Base-by-base conservation (phyloP, 2,113 vertebrate species). In the Corythornis madagascariensis region DNA sequence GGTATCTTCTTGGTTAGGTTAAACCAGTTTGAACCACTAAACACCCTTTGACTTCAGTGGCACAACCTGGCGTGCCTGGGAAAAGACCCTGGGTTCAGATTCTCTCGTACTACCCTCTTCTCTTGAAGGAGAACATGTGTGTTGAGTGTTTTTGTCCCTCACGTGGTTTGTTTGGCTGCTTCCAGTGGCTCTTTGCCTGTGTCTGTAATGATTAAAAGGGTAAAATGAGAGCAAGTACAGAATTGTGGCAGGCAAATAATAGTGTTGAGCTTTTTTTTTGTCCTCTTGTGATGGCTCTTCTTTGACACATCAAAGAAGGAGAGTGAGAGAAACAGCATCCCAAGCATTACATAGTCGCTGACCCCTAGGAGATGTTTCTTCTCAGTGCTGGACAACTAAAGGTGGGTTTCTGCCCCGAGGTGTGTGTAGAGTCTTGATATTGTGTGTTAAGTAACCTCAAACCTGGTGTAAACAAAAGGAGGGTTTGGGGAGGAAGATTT, bases 221-320 rank as follows among this genome's bases (percentile, higher is more conserved):
- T 17, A 79, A 84, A 84, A 50, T 33, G 18, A 87, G 59, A 89
- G 43, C 21, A 67, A 89, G 53, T 69, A 11, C 28, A 83, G 53
- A 86, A 65, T 28, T 88, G 69, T 71, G 57, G 10, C 69, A 91
- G 82, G 73, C 77, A 95, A 76, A 77, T 59, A 73, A 52, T 52
- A 66, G 63, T 13, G 26, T 53, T 76, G 66, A 87, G 66, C 59
- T 26, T 63, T 42, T 78, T 78, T 72, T 85, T 71, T 78, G 22
- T 50, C 48, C 48, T n/a, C 29, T 88, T 74, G 47, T 0, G 2
- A 64, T 77, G 57, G 47, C 43, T 95, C 91, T 89, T 85, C 69
- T 76, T 94, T 91, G 66, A 66, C 43, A 90, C 72, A 84, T 92
- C 70, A 83, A 88, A 88, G 84, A 28, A 86, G 40, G 47, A 79